phyloP scores from a whole-genome alignment of 2,888 invertebrate species.

The Copidosoma aretas region DNA sequence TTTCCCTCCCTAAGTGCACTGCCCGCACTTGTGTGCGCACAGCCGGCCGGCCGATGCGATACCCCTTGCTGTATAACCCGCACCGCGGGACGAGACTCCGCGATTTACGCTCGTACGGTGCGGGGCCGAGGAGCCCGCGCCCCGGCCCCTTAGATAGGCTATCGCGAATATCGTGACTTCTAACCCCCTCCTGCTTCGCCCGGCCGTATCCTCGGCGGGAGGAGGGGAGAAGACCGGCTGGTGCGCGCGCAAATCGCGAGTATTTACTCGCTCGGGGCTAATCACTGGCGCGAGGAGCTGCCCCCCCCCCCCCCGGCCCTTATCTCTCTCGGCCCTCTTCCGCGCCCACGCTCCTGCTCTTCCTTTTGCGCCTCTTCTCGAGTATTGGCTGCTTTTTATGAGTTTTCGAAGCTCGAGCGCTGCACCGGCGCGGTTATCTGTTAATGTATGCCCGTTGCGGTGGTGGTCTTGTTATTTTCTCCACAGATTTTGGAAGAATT shows the following conservation, averaged over 20 bases:
- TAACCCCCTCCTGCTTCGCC: neutral
- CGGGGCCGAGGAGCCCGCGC: slow-evolving; percentile 6
- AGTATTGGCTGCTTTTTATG: no score
- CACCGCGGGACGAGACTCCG: no score
- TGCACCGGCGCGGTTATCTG: no score
- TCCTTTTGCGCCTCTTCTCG: neutral
- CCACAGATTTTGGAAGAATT: no score
- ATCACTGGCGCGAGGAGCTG: slow-evolving; percentile 45
- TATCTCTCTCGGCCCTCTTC: slow-evolving; percentile 13
- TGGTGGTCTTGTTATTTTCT: no score
- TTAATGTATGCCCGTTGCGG: no score
- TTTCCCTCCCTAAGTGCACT: slow-evolving; percentile 25
- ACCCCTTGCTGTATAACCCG: no score
- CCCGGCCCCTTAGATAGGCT: neutral
- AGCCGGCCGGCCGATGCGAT: no score
- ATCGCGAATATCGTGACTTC: neutral
- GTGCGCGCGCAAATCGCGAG: slow-evolving; percentile 51
- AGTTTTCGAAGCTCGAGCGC: no score
- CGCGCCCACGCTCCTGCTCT: neutral
- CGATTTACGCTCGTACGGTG: slow-evolving; percentile 27
- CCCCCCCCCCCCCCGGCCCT: slow-evolving; percentile 13
- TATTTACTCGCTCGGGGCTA: slow-evolving; percentile 58
- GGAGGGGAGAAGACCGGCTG: neutral
- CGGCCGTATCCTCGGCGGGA: slow-evolving; percentile 23
- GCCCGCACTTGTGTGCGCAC: no score